A percentile compares a stretch with the other conserved stretches of the same genome.
Evolutionary conservation across 2,888 invertebrate genomes (phyloP).

Genomic region (Rhagonycha lutea): DNA sequence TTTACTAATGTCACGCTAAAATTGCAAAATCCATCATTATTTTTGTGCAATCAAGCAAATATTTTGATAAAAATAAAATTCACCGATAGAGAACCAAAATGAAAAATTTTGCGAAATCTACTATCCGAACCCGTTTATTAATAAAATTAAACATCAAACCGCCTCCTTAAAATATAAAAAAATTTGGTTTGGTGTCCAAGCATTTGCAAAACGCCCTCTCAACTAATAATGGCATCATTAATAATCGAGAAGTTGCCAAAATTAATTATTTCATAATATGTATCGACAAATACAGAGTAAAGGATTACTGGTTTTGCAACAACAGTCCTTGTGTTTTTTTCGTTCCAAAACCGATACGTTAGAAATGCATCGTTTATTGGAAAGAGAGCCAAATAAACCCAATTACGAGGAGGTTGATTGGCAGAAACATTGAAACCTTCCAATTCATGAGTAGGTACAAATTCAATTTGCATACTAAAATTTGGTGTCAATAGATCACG

Average conservation of each 20-base stretch:
- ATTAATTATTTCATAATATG: background rate
- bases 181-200: background rate
- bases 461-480: background rate
- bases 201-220: background rate
- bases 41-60: conserved; percentile 12
- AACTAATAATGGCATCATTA: background rate
- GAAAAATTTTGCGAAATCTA: no score
- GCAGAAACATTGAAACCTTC: background rate
- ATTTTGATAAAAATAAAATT: background rate
- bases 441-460: background rate
- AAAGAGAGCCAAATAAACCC: background rate
- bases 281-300: background rate
- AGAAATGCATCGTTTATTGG: background rate
- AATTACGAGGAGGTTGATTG: background rate
- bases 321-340: background rate
- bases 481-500: background rate
- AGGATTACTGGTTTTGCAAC: background rate
- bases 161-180: background rate
- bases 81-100: no score
- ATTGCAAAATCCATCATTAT: conserved; percentile 8
- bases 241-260: background rate
- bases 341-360: background rate
- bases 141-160: background rate
- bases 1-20: background rate
- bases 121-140: no score